Evolutionary conservation across 2,888 invertebrate genomes (phyloP).

Genomic region (Epirrita christyi): DNA sequence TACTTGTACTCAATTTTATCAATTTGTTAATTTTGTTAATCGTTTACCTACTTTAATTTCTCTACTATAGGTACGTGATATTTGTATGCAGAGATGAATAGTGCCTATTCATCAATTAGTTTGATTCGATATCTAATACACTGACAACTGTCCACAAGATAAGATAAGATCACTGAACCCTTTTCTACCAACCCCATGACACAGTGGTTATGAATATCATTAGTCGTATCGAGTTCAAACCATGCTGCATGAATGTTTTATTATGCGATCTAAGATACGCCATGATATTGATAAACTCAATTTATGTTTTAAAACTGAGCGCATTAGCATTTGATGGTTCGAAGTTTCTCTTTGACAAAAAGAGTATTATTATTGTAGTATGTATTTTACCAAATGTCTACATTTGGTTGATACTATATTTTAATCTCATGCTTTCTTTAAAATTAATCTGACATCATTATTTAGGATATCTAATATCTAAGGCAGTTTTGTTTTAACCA

Average conservation of each 20-base stretch:
- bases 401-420: no score
- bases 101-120: neutral
- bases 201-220: constrained; percentile 68
- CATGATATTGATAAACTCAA: constrained; percentile 17
- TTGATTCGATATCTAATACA: constrained; percentile 17
- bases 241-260: constrained; percentile 45
- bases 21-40: neutral
- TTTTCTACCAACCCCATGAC: constrained; percentile 46
- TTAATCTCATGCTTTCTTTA: no score
- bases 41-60: neutral
- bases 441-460: no score
- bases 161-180: constrained; percentile 48
- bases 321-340: neutral
- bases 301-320: constrained; percentile 11
- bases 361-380: neutral
- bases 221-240: constrained; percentile 61
- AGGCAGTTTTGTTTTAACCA: no score
- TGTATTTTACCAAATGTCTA: no score
- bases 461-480: no score
- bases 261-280: constrained; percentile 51
- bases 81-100: neutral
- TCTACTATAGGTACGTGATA: neutral
- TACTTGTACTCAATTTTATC: neutral
- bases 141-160: constrained; percentile 47
- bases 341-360: constrained; percentile 17